Percentiles rank a stretch among this genome's conserved stretches.
These are phyloP conservation scores for Ceuthmochares aereus DNA, from an alignment of 2,113 vertebrate species.

Conservation along the genomic window DNA sequence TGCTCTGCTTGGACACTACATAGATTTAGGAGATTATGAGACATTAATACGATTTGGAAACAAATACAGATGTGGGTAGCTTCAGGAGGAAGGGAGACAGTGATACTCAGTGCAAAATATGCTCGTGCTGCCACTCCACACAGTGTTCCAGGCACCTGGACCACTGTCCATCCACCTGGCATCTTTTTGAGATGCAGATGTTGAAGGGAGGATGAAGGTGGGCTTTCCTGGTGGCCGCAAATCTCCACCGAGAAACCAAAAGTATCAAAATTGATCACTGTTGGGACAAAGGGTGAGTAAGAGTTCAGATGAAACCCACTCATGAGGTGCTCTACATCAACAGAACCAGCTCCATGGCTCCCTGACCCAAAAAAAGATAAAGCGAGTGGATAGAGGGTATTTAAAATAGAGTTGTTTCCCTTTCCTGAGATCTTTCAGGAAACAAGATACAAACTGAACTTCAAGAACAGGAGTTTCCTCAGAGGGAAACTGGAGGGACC, in stretches of 20 bases:
- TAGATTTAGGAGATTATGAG: not conserved
- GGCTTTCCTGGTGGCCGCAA: not conserved
- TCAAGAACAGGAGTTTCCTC: not conserved
- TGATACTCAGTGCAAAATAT: not conserved
- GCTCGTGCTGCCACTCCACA: rapidly evolving
- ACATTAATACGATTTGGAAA: not conserved
- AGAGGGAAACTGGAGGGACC: not conserved
- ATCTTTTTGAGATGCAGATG: not conserved
- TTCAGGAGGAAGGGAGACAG: not conserved
- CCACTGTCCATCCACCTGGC: rapidly evolving
- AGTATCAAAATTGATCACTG: not conserved
- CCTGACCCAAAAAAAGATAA: not conserved
- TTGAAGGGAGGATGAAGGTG: not conserved
- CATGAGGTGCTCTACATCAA: not conserved
- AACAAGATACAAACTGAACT: not conserved
- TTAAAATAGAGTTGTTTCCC: not conserved
- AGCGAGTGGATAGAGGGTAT: not conserved
- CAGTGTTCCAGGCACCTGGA: rapidly evolving
- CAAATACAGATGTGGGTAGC: not conserved
- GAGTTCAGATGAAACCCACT: not conserved
- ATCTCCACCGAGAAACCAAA: not conserved
- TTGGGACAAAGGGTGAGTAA: not conserved
- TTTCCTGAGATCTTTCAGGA: not conserved
- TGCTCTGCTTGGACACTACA: not conserved
- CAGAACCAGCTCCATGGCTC: not conserved